Conservation (phyloP, 1,140 invertebrate genomes). For the Lordiphosa clarofinis region DNA sequence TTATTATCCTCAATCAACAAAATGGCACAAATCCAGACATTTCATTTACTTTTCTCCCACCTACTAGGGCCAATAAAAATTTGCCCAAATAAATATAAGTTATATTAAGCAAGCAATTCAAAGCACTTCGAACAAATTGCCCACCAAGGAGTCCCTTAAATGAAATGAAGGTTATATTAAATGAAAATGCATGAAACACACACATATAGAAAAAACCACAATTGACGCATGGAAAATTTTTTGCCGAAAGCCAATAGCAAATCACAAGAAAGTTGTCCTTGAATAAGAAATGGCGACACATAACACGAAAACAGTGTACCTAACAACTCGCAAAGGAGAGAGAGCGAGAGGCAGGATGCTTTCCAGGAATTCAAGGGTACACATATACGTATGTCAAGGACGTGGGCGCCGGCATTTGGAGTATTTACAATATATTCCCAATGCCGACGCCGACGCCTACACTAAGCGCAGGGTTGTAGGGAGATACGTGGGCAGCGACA, state of each 20-base stretch:
- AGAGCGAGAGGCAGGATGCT: conserved; percentile 1
- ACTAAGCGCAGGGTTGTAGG: conserved; percentile 22
- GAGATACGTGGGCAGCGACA: conserved; percentile 26
- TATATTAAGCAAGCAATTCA: too few species aligned
- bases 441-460: conserved; percentile 3
- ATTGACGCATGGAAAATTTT: conserved; percentile 50
- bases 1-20: too few species aligned
- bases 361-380: conserved; percentile 29
- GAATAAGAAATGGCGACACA: conserved; percentile 25
- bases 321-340: conserved; percentile 1
- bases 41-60: too few species aligned
- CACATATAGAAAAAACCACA: conserved; percentile 23
- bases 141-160: too few species aligned
- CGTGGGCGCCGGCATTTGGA: conserved; percentile 55
- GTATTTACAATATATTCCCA: conserved; percentile 53
- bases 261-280: conserved; percentile 5
- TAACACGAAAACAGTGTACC: conserved; percentile 37
- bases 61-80: too few species aligned
- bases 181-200: conserved; percentile 11
- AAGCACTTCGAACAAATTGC: too few species aligned
- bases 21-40: too few species aligned
- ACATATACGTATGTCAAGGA: conserved; percentile 55
- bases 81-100: too few species aligned
- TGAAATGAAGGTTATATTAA: neutral
- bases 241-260: neutral